phyloP scores from a whole-genome alignment of 2,113 vertebrate species.

The Tragelaphus imberbis region DNA sequence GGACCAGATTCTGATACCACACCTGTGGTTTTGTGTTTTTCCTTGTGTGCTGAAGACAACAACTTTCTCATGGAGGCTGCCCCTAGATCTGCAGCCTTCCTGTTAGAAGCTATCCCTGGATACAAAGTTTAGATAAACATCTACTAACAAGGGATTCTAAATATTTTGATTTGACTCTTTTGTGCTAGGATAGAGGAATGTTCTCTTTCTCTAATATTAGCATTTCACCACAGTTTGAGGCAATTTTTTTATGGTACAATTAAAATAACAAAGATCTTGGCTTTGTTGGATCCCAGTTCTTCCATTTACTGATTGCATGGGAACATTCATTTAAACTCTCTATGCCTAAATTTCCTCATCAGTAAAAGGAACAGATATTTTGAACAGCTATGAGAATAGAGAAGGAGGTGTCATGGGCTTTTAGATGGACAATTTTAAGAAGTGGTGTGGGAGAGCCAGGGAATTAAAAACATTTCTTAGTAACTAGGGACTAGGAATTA shows the following conservation, averaged over 20 bases:
- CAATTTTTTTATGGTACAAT: background rate
- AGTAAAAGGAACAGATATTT: background rate
- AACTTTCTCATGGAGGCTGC: background rate
- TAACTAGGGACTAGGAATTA: background rate
- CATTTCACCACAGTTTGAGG: background rate
- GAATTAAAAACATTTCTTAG: background rate
- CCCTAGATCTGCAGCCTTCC: background rate
- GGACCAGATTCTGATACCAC: background rate
- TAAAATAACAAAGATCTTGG: background rate
- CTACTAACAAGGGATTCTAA: background rate
- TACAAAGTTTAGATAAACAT: background rate
- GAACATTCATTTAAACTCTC: background rate
- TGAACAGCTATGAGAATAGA: background rate
- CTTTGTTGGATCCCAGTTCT: background rate
- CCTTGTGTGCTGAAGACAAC: background rate
- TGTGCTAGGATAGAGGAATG: background rate
- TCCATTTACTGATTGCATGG: background rate
- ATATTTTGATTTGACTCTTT: conserved; percentile 3
- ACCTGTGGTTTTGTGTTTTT: background rate
- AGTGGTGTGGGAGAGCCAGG: background rate
- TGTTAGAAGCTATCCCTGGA: background rate
- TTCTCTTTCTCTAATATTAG: background rate
- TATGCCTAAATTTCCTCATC: background rate
- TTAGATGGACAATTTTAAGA: background rate
- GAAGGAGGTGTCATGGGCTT: background rate